Evolutionary conservation across 2,888 invertebrate genomes (phyloP).

Genomic region (Pantelozetes paolii): DNA sequence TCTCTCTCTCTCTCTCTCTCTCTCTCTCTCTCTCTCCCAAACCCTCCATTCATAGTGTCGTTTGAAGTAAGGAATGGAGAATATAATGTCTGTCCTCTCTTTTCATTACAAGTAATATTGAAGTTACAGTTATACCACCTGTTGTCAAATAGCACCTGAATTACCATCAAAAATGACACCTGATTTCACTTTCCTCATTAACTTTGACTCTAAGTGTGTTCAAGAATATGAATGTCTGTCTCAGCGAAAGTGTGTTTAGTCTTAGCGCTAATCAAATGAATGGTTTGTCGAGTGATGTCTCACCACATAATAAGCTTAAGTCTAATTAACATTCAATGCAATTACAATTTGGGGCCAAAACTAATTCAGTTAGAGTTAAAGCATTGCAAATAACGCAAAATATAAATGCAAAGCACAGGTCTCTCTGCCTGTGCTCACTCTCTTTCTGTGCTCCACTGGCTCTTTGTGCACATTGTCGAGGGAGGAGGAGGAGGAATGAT

Average conservation of each 20-base stretch:
- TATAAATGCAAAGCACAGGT: no score
- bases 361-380: slow-evolving; percentile 22
- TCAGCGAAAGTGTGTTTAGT: neutral
- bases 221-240: neutral
- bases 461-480: slow-evolving; percentile 5
- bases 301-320: slow-evolving; percentile 24
- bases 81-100: neutral
- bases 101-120: neutral
- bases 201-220: neutral
- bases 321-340: slow-evolving; percentile 29
- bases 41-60: no score
- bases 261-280: slow-evolving; percentile 6
- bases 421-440: no score
- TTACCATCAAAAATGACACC: no score
- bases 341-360: neutral
- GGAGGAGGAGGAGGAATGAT: no score
- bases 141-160: no score
- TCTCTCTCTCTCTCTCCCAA: no score
- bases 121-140: neutral
- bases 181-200: neutral
- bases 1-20: no score
- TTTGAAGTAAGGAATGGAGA: slow-evolving; percentile 12
- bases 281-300: neutral
- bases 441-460: neutral
- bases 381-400: neutral